Evolutionary conservation across 2,888 invertebrate genomes (phyloP).

Genomic region (Drosophila nigricruria): DNA sequence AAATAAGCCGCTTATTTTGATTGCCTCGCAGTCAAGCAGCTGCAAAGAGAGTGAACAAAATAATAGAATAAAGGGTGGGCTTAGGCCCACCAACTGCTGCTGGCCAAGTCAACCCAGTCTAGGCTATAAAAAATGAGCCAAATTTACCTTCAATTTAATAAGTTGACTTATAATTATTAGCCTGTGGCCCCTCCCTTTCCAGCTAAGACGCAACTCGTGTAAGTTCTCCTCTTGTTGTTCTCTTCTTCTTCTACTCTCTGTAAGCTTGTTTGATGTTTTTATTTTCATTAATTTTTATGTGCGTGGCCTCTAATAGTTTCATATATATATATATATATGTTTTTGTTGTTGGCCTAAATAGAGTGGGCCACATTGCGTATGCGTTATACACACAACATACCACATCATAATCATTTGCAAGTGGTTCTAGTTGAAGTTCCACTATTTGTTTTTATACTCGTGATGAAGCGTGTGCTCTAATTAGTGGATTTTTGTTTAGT

Average conservation of each 20-base stretch:
- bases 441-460: conserved; percentile 27
- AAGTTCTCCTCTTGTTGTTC: not conserved
- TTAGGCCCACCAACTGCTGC: conserved; percentile 2
- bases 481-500: conserved; percentile 64
- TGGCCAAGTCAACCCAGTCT: not conserved
- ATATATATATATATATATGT: conserved; percentile 4
- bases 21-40: conserved; percentile 46
- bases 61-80: conserved; percentile 19
- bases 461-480: conserved; percentile 59
- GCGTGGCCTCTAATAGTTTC: conserved; percentile 47
- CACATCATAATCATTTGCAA: conserved; percentile 51
- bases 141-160: conserved; percentile 70
- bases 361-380: conserved; percentile 55
- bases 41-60: conserved; percentile 10
- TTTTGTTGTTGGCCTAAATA: conserved; percentile 35
- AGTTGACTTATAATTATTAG: conserved; percentile 47
- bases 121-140: conserved; percentile 16
- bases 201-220: conserved; percentile 7
- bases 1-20: conserved; percentile 71
- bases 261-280: conserved; percentile 22
- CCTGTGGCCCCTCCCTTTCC: not conserved
- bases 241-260: not conserved
- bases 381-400: conserved; percentile 40
- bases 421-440: conserved; percentile 18
- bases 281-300: conserved; percentile 50